phyloP scores from a whole-genome alignment of 2,797 vertebrate species.

The Erpetoichthys calabaricus region DNA sequence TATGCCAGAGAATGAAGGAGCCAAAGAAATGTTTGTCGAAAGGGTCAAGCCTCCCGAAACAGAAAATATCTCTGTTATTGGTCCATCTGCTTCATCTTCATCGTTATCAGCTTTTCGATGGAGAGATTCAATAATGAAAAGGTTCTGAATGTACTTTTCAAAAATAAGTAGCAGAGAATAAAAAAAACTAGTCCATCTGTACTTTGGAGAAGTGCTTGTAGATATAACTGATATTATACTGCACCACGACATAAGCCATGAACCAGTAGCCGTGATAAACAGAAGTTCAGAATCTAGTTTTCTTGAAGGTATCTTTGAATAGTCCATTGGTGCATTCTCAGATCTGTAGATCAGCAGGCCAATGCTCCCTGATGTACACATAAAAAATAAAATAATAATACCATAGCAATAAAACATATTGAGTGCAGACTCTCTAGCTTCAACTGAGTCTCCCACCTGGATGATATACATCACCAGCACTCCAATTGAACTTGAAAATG shows the following conservation, averaged over 20 bases:
- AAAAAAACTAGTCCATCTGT: slow-evolving; percentile 74
- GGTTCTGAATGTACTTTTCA: slow-evolving; percentile 88
- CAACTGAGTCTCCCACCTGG: slow-evolving; percentile 58
- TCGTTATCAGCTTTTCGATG: slow-evolving; percentile 55
- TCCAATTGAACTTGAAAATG: slow-evolving; percentile 69
- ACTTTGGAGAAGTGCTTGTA: slow-evolving; percentile 42
- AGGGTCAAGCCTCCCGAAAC: slow-evolving; percentile 37
- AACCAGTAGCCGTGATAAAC: slow-evolving; percentile 74
- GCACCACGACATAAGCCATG: slow-evolving; percentile 93
- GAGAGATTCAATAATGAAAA: slow-evolving; percentile 83
- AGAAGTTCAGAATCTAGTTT: slow-evolving; percentile 77
- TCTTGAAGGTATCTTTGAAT: slow-evolving; percentile 70
- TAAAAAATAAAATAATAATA: slow-evolving; percentile 60
- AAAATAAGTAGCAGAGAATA: slow-evolving; percentile 73
- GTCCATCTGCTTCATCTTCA: slow-evolving; percentile 27
- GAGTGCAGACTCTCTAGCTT: slow-evolving; percentile 62
- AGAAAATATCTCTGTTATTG: slow-evolving; percentile 57
- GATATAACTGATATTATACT: slow-evolving; percentile 66
- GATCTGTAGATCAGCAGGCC: slow-evolving; percentile 70
- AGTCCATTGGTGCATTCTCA: slow-evolving; percentile 58
- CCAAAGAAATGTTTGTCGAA: slow-evolving; percentile 17
- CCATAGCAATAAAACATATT: slow-evolving; percentile 82
- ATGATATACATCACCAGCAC: slow-evolving; percentile 79
- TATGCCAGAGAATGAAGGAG: slow-evolving; percentile 47
- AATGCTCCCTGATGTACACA: slow-evolving; percentile 55